Evolutionary conservation across 2,113 vertebrate species (phyloP), one percentile per base, ranked within the genome.

Genomic region (Catagonus wagneri): DNA sequence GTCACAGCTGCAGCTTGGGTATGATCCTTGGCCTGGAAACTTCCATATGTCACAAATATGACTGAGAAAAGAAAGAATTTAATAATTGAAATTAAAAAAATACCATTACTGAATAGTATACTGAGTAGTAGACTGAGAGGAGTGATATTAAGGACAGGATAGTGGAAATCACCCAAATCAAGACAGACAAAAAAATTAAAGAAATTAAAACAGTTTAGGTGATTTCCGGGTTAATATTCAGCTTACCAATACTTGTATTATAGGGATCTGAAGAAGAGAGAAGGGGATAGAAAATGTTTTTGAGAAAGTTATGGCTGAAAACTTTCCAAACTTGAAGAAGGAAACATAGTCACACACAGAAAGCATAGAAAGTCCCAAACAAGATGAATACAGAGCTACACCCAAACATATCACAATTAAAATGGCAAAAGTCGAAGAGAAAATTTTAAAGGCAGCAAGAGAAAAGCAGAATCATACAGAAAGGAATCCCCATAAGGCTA

Each of bases 141-240:
- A 78, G 29, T 54, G 29, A 54, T 54, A 50, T 78, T 17, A 29
- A 78, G 22, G 10, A 78, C 1, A 54, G 75, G n/a, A 54, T 22
- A 19, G 13, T 22, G 54, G 10, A 54, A 54, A 78, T 32, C 52
- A 78, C 11, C 16, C 29, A n/a, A n/a, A 54, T n/a, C 29, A n/a
- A 17, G 20, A 13, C 1, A 75, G 32, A 11, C 10, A 52, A 12
- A 0, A 9, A 29, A 2, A 17, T 1, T 13, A 50, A 76, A 13
- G 11, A 65, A 29, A 32, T 76, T 16, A 76, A 78, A n/a, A 44
- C 44, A 44, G 10, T 54, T 76, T 56, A 54, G n/a, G 17, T 78
- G 29, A 78, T 13, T 17, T 56, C 75, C 20, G 10, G 17, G 2
- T 54, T 54, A 22, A 78, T 2, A 54, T 78, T n/a, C 32, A n/a